These are phyloP conservation scores for Teleopsis dalmanni DNA, from an alignment of 1,140 invertebrate species.

Conservation along the genomic window DNA sequence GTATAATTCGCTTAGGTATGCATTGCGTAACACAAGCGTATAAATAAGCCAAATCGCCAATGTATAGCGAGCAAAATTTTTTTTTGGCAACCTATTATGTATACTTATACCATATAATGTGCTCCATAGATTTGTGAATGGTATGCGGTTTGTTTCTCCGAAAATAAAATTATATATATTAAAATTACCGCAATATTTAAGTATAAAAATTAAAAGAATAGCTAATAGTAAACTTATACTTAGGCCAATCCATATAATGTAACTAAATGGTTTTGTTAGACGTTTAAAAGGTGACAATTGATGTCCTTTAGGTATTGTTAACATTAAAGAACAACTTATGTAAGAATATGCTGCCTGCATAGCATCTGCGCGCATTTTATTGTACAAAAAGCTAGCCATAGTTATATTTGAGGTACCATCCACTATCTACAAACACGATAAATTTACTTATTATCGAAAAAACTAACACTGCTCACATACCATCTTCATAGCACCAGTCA, in stretches of 20 bases:
- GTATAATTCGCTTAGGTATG: constrained; percentile 10
- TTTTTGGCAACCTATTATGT: constrained; percentile 3
- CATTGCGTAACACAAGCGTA: constrained; percentile 6
- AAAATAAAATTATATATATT: constrained; percentile 19
- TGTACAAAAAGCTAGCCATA: constrained; percentile 31
- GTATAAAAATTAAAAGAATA: constrained; percentile 14
- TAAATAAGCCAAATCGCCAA: constrained; percentile 19
- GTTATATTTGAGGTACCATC: constrained; percentile 28
- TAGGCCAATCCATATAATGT: constrained; percentile 28
- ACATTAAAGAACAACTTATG: constrained; percentile 26
- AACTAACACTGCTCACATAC: no score
- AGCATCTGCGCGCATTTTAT: constrained; percentile 16
- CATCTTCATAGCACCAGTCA: constrained; percentile 28
- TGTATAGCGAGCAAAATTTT: constrained; percentile 13
- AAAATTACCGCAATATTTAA: constrained; percentile 6
- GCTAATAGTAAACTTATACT: constrained; percentile 14
- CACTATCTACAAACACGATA: no score
- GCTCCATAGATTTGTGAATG: constrained; percentile 24
- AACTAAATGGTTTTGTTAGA: constrained; percentile 23
- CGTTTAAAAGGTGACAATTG: constrained; percentile 24
- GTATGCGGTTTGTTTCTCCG: constrained; percentile 20
- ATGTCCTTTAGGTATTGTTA: constrained; percentile 22
- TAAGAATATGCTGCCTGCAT: constrained; percentile 30
- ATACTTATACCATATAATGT: constrained; percentile 18
- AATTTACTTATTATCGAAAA: no score